phyloP scores from a whole-genome alignment of 1,140 invertebrate genomes.

The Oscheius sp. region DNA sequence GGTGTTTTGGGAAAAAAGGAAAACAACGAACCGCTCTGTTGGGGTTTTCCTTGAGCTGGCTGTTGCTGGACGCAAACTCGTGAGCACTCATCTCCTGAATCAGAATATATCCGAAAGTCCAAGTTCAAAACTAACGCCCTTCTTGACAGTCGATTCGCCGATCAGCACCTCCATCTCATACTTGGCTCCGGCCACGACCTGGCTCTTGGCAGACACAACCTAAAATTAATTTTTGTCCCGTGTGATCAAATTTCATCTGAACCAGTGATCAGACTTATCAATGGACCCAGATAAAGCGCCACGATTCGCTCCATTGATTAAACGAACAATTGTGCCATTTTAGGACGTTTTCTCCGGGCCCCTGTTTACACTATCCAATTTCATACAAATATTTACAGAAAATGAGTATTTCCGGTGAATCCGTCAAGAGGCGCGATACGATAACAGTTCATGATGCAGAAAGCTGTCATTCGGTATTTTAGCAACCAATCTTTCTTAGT shows the following conservation, averaged over 20 bases:
- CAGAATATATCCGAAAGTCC: not conserved
- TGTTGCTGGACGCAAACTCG: slow-evolving; percentile 14
- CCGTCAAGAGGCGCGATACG: too few species aligned
- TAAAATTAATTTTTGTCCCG: not conserved
- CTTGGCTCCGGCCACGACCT: slow-evolving; percentile 32
- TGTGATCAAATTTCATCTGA: not conserved
- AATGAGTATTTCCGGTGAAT: too few species aligned
- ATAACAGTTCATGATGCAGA: too few species aligned
- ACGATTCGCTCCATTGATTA: too few species aligned
- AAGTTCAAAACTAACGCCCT: slow-evolving; percentile 4
- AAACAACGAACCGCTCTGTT: slow-evolving; percentile 7
- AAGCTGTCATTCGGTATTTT: too few species aligned
- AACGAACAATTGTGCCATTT: too few species aligned
- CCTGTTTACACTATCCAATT: too few species aligned
- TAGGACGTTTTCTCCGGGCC: too few species aligned
- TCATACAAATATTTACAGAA: too few species aligned
- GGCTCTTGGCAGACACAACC: slow-evolving; percentile 24
- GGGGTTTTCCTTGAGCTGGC: slow-evolving; percentile 14
- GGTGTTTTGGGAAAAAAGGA: too few species aligned
- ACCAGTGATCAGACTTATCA: not conserved
- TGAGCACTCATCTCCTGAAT: slow-evolving; percentile 8
- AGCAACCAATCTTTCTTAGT: too few species aligned
- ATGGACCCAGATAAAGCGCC: too few species aligned
- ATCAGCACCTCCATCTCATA: slow-evolving; percentile 28
- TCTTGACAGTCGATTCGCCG: slow-evolving; percentile 19